Evolutionary conservation across 2,888 invertebrate genomes (phyloP), one percentile per base, ranked within the genome.

Genomic region (Tricholauxania praeusta): DNA sequence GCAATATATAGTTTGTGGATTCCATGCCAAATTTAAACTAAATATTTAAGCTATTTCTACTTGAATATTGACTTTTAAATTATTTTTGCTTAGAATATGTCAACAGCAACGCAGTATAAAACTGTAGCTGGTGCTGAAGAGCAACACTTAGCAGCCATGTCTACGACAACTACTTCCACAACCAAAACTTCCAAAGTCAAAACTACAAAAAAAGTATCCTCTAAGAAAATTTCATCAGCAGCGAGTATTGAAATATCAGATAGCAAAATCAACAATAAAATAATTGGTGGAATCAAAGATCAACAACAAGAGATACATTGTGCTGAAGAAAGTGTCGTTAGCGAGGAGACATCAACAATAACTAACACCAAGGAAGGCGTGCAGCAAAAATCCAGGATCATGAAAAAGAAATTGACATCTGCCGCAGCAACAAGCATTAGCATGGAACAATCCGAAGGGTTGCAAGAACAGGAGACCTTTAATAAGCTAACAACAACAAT

Each of bases 61-160:
- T 10, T 39, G 10, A 39, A 10, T 39, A 10, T 10, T 39, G 7
- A 10, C 39, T 10, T 39, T 39, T 39, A 3, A 39, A 7, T 10
- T 8, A 28, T 28, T 28, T 28, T 28, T 28, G 3, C 5, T 39
- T 39, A 53, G 49, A 62, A 48, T 47, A 70, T 70, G 70, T 70
- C 70, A 8, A 53, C 53, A n/a, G 70, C 39, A 19, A 47, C 53
- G 17, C 63, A 70, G 22, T 70, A 65, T 14, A 69, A 69, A 52
- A 69, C 68, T 7, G 47, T 73, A 32, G 62, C 64, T n/a, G 78
- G 62, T 53, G 75, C 77, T n/a, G 81, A 82, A 28, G 81, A 81
- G 59, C 78, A 81, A 6, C 79, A 81, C 59, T 77, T 81, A 57
- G 75, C 65, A 39, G 59, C 67, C 15, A 39, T 78, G 48, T 75